phyloP scores from a whole-genome alignment of 2,113 vertebrate genomes.

The Eidolon helvum region DNA sequence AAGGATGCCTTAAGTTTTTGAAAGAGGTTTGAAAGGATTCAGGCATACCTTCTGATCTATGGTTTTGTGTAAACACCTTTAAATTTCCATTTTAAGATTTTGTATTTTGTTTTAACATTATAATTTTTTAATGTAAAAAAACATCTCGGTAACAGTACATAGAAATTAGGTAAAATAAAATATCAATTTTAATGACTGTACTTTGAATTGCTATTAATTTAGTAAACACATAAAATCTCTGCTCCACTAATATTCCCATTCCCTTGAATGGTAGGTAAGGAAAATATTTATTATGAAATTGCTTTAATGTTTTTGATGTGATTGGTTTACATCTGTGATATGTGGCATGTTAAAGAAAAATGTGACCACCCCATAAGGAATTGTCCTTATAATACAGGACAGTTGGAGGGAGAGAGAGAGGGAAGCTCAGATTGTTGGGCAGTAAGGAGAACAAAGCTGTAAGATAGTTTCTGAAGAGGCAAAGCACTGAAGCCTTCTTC shows the following conservation, averaged over 20 bases:
- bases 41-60: neutral
- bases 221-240: neutral
- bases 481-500: neutral
- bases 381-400: neutral
- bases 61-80: neutral
- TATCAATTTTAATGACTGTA: neutral
- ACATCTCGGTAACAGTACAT: neutral
- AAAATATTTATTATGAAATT: neutral
- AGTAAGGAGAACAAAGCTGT: neutral
- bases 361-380: neutral
- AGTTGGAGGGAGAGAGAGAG: fast-evolving
- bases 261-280: neutral
- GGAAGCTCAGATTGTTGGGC: neutral
- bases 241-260: neutral
- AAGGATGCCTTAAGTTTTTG: neutral
- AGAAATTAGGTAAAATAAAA: neutral
- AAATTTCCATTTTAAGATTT: neutral
- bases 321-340: neutral
- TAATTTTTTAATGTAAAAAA: neutral
- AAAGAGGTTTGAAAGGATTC: neutral
- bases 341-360: neutral
- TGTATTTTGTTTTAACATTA: neutral
- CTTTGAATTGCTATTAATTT: neutral
- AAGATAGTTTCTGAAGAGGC: neutral
- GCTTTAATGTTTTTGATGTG: neutral